phyloP scores from a whole-genome alignment of 2,888 invertebrate species.

The Liposcelis brunnea region DNA sequence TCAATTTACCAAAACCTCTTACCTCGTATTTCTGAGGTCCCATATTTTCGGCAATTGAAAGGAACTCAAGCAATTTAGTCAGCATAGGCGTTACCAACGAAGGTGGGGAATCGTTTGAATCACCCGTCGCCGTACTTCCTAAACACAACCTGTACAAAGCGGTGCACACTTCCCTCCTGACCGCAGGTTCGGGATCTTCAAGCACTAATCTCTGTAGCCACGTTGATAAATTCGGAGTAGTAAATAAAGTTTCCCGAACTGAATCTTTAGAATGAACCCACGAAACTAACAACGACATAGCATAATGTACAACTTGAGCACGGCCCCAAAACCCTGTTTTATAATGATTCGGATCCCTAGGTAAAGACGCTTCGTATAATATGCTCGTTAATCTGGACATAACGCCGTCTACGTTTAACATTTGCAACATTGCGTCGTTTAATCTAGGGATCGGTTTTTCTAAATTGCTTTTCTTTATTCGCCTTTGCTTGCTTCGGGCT shows the following conservation, averaged over 20 bases:
- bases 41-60: conserved; percentile 75
- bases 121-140: conserved; percentile 32
- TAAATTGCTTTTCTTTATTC: conserved; percentile 24
- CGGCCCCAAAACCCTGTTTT: conserved; percentile 88
- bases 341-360: conserved; percentile 65
- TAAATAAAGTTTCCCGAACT: conserved; percentile 58
- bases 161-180: conserved; percentile 79
- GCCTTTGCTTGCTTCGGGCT: conserved; percentile 13
- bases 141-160: conserved; percentile 78
- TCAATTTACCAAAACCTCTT: too few relatives aligned
- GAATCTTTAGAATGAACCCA: conserved; percentile 79
- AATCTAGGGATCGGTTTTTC: conserved; percentile 55
- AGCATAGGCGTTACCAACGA: conserved; percentile 51
- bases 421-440: conserved; percentile 55
- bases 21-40: conserved; percentile 40
- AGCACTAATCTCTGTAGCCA: conserved; percentile 73
- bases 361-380: conserved; percentile 66
- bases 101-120: conserved; percentile 27
- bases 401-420: conserved; percentile 72
- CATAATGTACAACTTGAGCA: conserved; percentile 81
- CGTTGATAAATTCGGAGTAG: conserved; percentile 42
- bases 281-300: conserved; percentile 80
- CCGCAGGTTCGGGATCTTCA: conserved; percentile 84
- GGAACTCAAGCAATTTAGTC: conserved; percentile 59
- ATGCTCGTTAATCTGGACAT: conserved; percentile 73